These are phyloP conservation scores for Halyomorpha halys DNA, from an alignment of 1,140 invertebrate species.

Conservation along the genomic window DNA sequence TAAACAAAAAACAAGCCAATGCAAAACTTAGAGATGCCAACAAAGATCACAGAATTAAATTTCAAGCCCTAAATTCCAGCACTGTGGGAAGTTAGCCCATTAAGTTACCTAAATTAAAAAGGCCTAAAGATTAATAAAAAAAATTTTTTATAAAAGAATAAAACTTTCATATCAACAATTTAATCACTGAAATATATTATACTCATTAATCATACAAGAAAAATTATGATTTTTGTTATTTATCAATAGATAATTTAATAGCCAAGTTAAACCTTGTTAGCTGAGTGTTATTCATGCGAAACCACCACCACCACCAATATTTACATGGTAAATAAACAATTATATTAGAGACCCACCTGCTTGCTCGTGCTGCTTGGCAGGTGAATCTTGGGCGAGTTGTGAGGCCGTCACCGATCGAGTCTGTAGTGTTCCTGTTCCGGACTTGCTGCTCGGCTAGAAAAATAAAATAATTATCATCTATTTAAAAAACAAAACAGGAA, in stretches of 20 bases:
- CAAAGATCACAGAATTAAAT: too few relatives aligned
- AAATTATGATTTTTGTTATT: not conserved
- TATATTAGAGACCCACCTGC: conserved; percentile 42
- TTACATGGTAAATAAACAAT: too few relatives aligned
- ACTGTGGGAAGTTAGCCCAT: too few relatives aligned
- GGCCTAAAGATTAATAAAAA: not conserved
- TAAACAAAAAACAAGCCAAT: too few relatives aligned
- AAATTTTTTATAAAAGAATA: not conserved
- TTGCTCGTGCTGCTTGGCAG: conserved; percentile 61
- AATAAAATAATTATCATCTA: too few relatives aligned
- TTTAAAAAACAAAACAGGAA: too few relatives aligned
- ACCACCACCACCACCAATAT: too few relatives aligned
- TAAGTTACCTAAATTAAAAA: not conserved
- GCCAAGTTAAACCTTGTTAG: too few relatives aligned
- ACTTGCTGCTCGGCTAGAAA: conserved; percentile 41
- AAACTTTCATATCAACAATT: not conserved
- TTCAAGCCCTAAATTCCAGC: too few relatives aligned
- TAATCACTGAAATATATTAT: not conserved
- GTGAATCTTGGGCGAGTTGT: conserved; percentile 73
- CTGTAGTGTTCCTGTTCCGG: conserved; percentile 63
- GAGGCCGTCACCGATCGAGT: conserved; percentile 82
- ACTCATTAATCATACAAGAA: conserved; percentile 18
- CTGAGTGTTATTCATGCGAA: too few relatives aligned
- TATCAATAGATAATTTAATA: too few relatives aligned
- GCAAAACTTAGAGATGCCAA: too few relatives aligned